These are phyloP conservation scores for Lophius piscatorius DNA, from an alignment of 2,113 vertebrate species.

Conservation along the genomic window DNA sequence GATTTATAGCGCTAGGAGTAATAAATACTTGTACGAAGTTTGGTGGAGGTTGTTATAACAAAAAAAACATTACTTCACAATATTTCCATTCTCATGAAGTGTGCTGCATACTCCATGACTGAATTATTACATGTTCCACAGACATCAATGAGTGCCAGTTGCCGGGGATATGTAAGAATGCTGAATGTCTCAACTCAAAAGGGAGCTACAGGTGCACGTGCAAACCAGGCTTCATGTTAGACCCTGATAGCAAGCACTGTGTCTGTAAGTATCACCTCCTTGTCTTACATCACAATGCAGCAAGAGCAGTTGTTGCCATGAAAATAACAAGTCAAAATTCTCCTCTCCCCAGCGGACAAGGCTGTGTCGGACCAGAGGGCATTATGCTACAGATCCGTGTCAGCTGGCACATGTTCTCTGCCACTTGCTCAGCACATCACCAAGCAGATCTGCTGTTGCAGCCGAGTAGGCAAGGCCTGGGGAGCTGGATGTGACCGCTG, in stretches of 20 bases:
- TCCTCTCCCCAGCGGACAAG: slow-evolving; percentile 86
- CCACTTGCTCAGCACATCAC: slow-evolving; percentile 78
- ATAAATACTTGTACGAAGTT: slow-evolving; percentile 24
- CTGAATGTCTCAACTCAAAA: slow-evolving; percentile 80
- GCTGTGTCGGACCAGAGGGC: slow-evolving; percentile 88
- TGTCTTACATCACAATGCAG: not conserved
- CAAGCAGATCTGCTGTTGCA: slow-evolving; percentile 85
- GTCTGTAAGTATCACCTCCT: slow-evolving; percentile 75
- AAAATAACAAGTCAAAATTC: too few species aligned
- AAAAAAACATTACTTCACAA: slow-evolving; percentile 29
- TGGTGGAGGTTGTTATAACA: slow-evolving; percentile 4
- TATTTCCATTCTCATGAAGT: slow-evolving; percentile 28
- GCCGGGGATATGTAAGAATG: slow-evolving; percentile 81
- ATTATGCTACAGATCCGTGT: slow-evolving; percentile 77
- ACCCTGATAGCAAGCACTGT: slow-evolving; percentile 80
- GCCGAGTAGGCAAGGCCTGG: slow-evolving; percentile 83
- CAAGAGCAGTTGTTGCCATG: not conserved
- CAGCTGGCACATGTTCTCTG: slow-evolving; percentile 58
- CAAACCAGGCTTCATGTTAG: slow-evolving; percentile 81
- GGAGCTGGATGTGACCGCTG: slow-evolving; percentile 77
- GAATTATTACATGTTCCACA: slow-evolving; percentile 48
- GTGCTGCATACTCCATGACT: slow-evolving; percentile 8
- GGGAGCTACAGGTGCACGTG: slow-evolving; percentile 85
- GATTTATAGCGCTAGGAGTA: slow-evolving; percentile 44
- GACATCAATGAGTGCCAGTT: slow-evolving; percentile 84